phyloP scores from a whole-genome alignment of 1,140 invertebrate genomes.

The Drosophila rhopaloa region DNA sequence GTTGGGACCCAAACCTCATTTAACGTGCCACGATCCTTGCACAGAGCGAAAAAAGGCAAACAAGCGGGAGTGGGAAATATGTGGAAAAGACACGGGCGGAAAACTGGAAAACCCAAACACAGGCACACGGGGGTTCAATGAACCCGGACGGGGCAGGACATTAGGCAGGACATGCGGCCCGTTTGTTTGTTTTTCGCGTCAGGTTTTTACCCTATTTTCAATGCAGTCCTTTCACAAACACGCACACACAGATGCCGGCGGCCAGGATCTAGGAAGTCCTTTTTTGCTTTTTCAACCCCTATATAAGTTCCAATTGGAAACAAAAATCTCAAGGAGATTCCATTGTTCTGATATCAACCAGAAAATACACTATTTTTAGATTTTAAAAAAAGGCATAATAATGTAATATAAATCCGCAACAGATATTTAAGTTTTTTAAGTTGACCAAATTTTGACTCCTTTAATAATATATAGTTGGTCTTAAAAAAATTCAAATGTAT shows the following conservation, averaged over 20 bases:
- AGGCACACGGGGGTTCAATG: slow-evolving; percentile 57
- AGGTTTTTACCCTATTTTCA: slow-evolving; percentile 81
- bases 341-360: not conserved
- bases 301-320: slow-evolving; percentile 53
- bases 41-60: slow-evolving; percentile 16
- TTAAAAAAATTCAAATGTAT: too few species aligned
- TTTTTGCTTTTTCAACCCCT: slow-evolving; percentile 51
- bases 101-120: slow-evolving; percentile 41
- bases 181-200: slow-evolving; percentile 80
- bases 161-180: slow-evolving; percentile 46
- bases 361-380: not conserved
- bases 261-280: slow-evolving; percentile 47
- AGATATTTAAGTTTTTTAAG: too few species aligned
- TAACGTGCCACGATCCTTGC: slow-evolving; percentile 32
- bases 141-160: slow-evolving; percentile 54
- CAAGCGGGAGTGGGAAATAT: slow-evolving; percentile 17
- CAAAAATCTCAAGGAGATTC: not conserved
- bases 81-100: slow-evolving; percentile 15
- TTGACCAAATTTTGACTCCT: too few species aligned
- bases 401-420: too few species aligned
- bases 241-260: slow-evolving; percentile 31
- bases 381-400: too few species aligned
- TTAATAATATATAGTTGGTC: too few species aligned
- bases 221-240: slow-evolving; percentile 55
- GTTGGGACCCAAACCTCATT: slow-evolving; percentile 19